A percentile compares a stretch with the other conserved stretches of the same genome.
Conservation (phyloP, 2,888 invertebrate species). For the Phorcus lineatus region DNA sequence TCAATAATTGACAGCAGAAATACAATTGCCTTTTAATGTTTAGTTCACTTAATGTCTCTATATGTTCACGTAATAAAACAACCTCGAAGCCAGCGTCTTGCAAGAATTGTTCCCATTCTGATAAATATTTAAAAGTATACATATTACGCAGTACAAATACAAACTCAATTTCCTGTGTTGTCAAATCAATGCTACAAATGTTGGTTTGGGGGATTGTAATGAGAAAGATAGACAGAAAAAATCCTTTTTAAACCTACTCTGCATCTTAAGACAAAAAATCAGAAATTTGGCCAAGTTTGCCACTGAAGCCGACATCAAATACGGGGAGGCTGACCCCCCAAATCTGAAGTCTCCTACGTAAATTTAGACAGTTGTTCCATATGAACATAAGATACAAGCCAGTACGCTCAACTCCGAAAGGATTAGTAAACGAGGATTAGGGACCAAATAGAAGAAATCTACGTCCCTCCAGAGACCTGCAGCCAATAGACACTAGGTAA, state of each 20-base stretch:
- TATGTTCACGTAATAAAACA: too few species aligned
- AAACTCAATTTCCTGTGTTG: too few species aligned
- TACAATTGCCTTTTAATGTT: too few species aligned
- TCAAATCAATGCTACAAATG: too few species aligned
- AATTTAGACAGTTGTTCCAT: neutral
- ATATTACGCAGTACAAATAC: too few species aligned
- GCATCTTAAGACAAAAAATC: neutral
- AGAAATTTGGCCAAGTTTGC: slow-evolving; percentile 20
- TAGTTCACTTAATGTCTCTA: too few species aligned
- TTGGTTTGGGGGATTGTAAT: neutral
- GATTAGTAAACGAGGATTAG: neutral
- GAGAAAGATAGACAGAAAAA: neutral
- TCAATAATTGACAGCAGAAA: too few species aligned
- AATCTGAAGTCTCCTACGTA: slow-evolving; percentile 11
- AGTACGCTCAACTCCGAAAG: neutral
- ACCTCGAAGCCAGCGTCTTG: too few species aligned
- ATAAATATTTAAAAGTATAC: too few species aligned
- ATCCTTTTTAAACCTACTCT: neutral
- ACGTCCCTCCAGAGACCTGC: neutral
- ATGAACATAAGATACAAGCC: neutral
- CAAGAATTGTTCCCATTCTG: too few species aligned
- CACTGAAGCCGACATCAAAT: neutral
- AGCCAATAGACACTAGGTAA: neutral
- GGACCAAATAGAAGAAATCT: neutral
- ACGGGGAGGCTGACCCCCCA: neutral